Percentiles rank a stretch among this genome's conserved stretches.
phyloP scores from a whole-genome alignment of 1,140 invertebrate genomes.

The Cydia splendana region DNA sequence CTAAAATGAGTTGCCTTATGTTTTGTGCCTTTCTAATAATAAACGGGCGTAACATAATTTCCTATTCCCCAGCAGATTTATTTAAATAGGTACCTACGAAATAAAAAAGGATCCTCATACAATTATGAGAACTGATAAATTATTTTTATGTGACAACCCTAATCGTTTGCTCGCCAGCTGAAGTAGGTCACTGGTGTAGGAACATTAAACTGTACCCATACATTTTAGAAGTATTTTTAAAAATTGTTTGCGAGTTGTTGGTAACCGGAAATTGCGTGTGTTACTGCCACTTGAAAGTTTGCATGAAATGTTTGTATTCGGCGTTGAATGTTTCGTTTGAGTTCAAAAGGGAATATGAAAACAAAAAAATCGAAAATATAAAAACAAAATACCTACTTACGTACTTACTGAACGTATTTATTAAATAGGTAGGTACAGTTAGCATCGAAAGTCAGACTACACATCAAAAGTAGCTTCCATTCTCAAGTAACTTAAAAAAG shows the following conservation, averaged over 20 bases:
- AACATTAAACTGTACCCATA: not conserved
- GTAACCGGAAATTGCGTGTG: not conserved
- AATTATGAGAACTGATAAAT: conserved; percentile 18
- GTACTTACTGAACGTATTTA: no score
- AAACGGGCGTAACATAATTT: not conserved
- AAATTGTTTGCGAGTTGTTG: not conserved
- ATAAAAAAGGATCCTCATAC: not conserved
- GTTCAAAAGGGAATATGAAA: no score
- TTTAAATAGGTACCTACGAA: not conserved
- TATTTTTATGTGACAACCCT: conserved; percentile 28
- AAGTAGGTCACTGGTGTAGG: not conserved
- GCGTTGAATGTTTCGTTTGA: no score
- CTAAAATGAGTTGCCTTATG: no score
- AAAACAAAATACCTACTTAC: no score
- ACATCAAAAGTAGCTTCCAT: no score
- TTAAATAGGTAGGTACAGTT: no score
- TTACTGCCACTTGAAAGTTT: no score
- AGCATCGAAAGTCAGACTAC: no score
- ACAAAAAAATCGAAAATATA: no score
- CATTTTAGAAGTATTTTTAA: not conserved
- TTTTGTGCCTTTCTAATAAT: not conserved
- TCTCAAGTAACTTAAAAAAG: no score
- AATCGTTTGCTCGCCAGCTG: not conserved
- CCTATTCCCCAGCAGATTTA: not conserved
- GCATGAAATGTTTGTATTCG: no score